These are phyloP conservation scores for Aromia moschata DNA, from an alignment of 2,888 invertebrate species.

Conservation along the genomic window DNA sequence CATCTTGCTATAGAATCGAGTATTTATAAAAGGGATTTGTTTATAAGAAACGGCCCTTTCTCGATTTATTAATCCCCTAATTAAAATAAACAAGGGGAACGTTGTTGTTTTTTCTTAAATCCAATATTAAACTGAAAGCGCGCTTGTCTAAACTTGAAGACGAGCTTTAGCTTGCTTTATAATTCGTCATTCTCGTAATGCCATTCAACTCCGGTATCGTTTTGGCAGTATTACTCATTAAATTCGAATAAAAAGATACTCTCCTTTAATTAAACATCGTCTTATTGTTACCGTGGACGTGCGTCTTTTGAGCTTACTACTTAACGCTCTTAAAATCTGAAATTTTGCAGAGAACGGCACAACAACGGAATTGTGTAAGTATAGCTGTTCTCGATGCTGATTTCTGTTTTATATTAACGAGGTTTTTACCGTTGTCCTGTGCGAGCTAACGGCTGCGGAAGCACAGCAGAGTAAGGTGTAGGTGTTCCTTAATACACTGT, in stretches of 20 bases:
- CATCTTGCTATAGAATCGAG: too few species aligned
- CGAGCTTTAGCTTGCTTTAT: too few species aligned
- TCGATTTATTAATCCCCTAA: too few species aligned
- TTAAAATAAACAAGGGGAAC: too few species aligned
- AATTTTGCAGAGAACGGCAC: neutral
- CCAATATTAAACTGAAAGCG: too few species aligned
- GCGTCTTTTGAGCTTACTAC: neutral
- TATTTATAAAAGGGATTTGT: too few species aligned
- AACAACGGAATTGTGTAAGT: neutral
- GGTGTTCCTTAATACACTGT: slow-evolving; percentile 19
- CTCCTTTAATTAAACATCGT: neutral
- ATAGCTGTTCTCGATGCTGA: neutral
- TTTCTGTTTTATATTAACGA: neutral
- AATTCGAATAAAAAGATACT: slow-evolving; percentile 5
- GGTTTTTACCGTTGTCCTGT: neutral
- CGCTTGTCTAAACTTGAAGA: too few species aligned
- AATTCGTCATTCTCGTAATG: too few species aligned
- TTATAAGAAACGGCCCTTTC: too few species aligned
- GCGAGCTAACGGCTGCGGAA: neutral
- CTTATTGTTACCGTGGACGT: neutral
- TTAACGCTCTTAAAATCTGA: neutral
- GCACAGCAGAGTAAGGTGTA: slow-evolving; percentile 8
- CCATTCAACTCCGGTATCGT: too few species aligned
- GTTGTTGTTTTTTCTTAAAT: too few species aligned
- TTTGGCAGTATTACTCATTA: too few species aligned